Conservation (phyloP, 2,113 vertebrate species). For the Rattus norvegicus region DNA sequence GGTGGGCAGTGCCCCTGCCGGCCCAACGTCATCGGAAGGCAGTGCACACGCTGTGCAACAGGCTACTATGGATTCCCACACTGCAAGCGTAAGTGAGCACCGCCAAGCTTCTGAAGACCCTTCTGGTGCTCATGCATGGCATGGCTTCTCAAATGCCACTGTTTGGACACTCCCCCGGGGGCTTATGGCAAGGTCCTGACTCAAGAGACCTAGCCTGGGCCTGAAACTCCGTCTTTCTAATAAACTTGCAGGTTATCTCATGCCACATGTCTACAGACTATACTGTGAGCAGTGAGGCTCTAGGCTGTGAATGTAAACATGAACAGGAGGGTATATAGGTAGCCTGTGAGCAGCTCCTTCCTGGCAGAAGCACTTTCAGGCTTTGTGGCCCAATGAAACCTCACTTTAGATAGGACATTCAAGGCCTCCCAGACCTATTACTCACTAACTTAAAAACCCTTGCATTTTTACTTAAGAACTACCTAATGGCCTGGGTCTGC, state of each 20-base stretch:
- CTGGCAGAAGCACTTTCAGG: not conserved
- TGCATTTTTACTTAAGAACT: not conserved
- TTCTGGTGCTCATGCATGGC: not conserved
- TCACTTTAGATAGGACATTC: not conserved
- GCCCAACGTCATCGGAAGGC: conserved; percentile 89
- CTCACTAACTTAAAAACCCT: not conserved
- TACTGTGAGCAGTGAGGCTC: not conserved
- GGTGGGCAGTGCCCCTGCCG: conserved; percentile 94
- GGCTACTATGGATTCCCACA: conserved; percentile 95
- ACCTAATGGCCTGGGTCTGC: not conserved
- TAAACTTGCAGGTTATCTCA: not conserved
- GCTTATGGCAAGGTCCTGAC: not conserved
- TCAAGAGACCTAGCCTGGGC: not conserved
- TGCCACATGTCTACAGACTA: not conserved
- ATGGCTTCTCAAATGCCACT: not conserved
- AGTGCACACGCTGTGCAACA: conserved; percentile 90
- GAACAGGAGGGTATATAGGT: not conserved
- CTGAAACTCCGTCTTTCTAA: not conserved
- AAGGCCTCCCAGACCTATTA: fast-evolving
- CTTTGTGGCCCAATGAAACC: not conserved
- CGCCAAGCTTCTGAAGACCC: fast-evolving
- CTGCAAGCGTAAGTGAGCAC: conserved; percentile 91
- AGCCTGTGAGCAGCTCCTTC: not conserved
- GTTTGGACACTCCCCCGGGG: not conserved
- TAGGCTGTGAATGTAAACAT: not conserved